Conservation (phyloP, 1,140 invertebrate genomes). For the Nebria ingens region DNA sequence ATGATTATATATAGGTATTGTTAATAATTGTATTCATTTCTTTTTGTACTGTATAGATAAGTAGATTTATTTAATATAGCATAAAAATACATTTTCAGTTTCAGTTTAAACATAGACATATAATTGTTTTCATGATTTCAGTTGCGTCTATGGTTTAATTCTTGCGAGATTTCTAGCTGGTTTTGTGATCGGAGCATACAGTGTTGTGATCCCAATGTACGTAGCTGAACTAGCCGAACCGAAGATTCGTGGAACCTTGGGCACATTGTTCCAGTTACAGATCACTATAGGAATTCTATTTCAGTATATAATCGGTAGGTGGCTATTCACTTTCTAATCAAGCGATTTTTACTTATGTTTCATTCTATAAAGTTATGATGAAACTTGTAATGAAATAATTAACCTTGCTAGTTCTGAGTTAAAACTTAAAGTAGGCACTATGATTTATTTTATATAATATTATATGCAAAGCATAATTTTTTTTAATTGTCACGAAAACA, state of each 20-base stretch:
- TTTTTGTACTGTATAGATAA: not conserved
- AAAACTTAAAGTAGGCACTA: too few species aligned
- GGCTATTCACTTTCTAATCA: too few species aligned
- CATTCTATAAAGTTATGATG: too few species aligned
- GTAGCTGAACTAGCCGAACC: conserved; percentile 56
- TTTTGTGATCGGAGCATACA: conserved; percentile 48
- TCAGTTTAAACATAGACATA: not conserved
- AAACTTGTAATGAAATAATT: too few species aligned
- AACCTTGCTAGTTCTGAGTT: too few species aligned
- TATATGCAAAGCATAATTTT: too few species aligned
- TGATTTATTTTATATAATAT: too few species aligned
- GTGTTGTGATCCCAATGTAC: conserved; percentile 51
- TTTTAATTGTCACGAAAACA: not conserved
- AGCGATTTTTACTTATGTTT: too few species aligned
- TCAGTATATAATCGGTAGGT: conserved; percentile 48
- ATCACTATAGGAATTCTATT: conserved; percentile 53
- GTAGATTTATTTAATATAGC: not conserved
- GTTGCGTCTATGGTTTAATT: conserved; percentile 39
- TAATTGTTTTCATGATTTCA: conserved; percentile 19
- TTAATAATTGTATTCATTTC: not conserved
- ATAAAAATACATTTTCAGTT: not conserved
- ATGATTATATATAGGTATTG: not conserved
- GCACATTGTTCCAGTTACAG: conserved; percentile 56
- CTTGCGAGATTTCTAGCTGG: conserved; percentile 54
- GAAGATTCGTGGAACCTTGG: conserved; percentile 47